phyloP scores from a whole-genome alignment of 2,797 vertebrate species.

The Denticeps clupeoides region DNA sequence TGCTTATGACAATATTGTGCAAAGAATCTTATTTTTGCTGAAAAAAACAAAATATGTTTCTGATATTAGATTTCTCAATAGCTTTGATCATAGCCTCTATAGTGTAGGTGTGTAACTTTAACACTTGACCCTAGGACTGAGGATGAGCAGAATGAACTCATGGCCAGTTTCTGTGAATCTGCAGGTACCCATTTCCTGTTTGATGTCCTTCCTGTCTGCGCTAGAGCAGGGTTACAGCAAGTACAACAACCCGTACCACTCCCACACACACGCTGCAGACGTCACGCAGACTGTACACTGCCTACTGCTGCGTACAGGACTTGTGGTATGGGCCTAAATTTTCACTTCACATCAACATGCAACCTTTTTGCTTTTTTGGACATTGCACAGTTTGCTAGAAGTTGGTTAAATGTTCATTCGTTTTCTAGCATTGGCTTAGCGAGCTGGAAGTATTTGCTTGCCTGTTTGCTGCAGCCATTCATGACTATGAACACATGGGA shows the following conservation, averaged over 20 bases:
- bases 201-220: conserved; percentile 71
- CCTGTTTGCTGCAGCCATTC: conserved; percentile 84
- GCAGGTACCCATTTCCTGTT: conserved; percentile 75
- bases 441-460: conserved; percentile 83
- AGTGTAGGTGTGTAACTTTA: too few relatives aligned
- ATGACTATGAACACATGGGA: conserved; percentile 89
- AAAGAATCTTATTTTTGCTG: too few relatives aligned
- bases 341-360: too few relatives aligned
- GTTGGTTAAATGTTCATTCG: conserved; percentile 7
- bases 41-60: too few relatives aligned
- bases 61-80: too few relatives aligned
- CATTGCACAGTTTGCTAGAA: too few relatives aligned
- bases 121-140: too few relatives aligned
- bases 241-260: conserved; percentile 80
- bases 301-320: conserved; percentile 76
- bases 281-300: conserved; percentile 87
- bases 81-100: too few relatives aligned
- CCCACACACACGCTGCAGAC: conserved; percentile 75
- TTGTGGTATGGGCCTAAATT: conserved; percentile 61
- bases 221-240: conserved; percentile 80
- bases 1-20: too few relatives aligned
- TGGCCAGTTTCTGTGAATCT: too few relatives aligned
- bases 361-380: too few relatives aligned
- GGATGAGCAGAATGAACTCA: too few relatives aligned
- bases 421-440: conserved; percentile 73